A percentile compares a stretch with the other conserved stretches of the same genome.
phyloP scores from a whole-genome alignment of 64 coral and sea anemone genomes.

The Pocillopora verrucosa region DNA sequence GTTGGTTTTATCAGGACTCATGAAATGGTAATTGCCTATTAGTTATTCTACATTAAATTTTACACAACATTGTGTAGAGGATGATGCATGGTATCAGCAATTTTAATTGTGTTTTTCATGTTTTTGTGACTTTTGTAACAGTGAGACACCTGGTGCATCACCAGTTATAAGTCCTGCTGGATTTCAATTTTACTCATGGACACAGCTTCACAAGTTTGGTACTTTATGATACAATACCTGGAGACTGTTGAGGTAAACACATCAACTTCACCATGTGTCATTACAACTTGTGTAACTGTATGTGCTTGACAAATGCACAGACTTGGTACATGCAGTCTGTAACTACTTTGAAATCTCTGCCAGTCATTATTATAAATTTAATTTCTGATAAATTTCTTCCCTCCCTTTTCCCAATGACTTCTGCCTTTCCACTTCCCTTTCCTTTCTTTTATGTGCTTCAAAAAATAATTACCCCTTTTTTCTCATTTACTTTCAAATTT shows the following conservation, averaged over 20 bases:
- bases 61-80: no score
- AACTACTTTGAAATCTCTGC: neutral
- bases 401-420: neutral
- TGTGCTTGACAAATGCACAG: neutral
- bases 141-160: constrained; percentile 75
- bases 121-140: constrained; percentile 27
- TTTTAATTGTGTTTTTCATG: neutral
- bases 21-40: constrained; percentile 73
- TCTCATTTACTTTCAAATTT: neutral
- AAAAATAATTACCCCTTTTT: neutral
- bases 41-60: neutral
- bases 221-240: constrained; percentile 97
- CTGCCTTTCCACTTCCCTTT: neutral
- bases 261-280: no score
- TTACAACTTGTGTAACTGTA: neutral
- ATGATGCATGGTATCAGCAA: neutral
- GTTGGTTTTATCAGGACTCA: constrained; percentile 85
- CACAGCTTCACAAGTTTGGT: constrained; percentile 96
- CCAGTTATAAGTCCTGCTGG: constrained; percentile 94
- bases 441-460: neutral
- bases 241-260: constrained; percentile 89
- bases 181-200: constrained; percentile 99
- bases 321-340: no score
- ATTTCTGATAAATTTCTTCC: neutral
- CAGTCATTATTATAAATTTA: neutral